phyloP scores from a whole-genome alignment of 2,888 invertebrate species.

The Amphipoea lucens region DNA sequence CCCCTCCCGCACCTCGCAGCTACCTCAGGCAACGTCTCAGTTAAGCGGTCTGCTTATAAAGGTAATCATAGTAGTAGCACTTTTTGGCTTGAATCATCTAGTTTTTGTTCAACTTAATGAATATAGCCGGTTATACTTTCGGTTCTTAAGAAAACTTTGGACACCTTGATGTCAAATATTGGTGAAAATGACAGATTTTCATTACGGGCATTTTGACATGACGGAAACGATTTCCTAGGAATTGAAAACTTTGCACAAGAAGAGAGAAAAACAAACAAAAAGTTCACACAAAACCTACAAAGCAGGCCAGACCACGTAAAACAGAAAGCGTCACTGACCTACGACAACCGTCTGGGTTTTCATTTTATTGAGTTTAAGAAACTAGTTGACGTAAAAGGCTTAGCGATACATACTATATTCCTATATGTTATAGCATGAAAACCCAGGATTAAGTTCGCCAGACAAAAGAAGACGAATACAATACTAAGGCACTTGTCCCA shows the following conservation, averaged over 20 bases:
- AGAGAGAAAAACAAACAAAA: neutral
- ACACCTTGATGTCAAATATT: neutral
- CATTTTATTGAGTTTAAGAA: constrained; percentile 23
- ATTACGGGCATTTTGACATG: neutral
- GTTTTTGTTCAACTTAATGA: too few relatives aligned
- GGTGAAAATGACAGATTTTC: neutral
- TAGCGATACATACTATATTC: neutral
- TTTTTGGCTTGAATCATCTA: neutral
- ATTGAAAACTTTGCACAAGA: neutral
- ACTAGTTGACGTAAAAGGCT: constrained; percentile 19
- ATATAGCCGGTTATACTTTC: neutral
- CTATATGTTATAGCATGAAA: neutral
- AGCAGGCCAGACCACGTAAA: constrained; percentile 15
- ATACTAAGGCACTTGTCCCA: constrained; percentile 2
- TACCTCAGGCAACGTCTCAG: too few relatives aligned
- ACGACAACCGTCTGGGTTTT: constrained; percentile 41
- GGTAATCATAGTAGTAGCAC: too few relatives aligned
- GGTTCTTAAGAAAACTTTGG: neutral
- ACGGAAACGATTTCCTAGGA: neutral
- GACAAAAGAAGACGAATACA: constrained; percentile 36
- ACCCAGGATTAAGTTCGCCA: constrained; percentile 21
- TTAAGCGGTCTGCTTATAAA: too few relatives aligned
- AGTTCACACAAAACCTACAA: neutral
- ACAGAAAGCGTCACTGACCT: constrained; percentile 43
- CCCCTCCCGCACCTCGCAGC: too few relatives aligned